Base-by-base conservation (phyloP, 2,113 vertebrate genomes). In the Ranitomeya imitator region DNA sequence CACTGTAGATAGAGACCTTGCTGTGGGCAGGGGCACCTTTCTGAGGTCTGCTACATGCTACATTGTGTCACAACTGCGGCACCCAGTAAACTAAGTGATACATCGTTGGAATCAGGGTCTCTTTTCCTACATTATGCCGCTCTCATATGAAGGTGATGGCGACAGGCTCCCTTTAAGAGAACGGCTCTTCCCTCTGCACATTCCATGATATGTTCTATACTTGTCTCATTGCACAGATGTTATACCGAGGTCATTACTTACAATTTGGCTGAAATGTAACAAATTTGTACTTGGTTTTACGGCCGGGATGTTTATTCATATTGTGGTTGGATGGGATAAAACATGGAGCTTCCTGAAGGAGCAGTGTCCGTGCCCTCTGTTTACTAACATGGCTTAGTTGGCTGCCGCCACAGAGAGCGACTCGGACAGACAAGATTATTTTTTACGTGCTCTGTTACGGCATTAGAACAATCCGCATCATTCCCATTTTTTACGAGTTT, bases 251-350 rank as follows among this genome's bases (percentile, higher is more conserved):
- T 52, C 73, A 52, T 9, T 45, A 7, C 37, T 52, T 76, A 52
- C 0, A 10, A 76, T 21, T 76, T 52, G 21, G 37, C 21, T 67
- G 63, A 37, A 7, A 55, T 57, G 55, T 57, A 10, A 45, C 26
- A 79, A 79, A n/a, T 76, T 1, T 76, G 12, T 23, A 45, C 63
- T 69, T 23, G 26, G 45, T 23, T 67, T 45, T 51, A 51, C 45
- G 23, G 18, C 16, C 6, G 45, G 37, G 81, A 69, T 67, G 61
- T 83, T 83, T 83, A 83, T 69, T 69, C 61, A 14, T 5, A 45
- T 61, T 69, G 81, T 67, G 81, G 81, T 69, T 69, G 63, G 45
- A 83, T 51, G 37, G 60, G 65, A 52, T 13, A 61, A 65, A n/a
- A 67, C 31, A 54, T 16, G 52, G 54, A 8, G 78, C 78, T 60